Percentiles rank a stretch among this genome's conserved stretches.
Conservation (phyloP, 2,888 invertebrate genomes). For the Cenopis cana region DNA sequence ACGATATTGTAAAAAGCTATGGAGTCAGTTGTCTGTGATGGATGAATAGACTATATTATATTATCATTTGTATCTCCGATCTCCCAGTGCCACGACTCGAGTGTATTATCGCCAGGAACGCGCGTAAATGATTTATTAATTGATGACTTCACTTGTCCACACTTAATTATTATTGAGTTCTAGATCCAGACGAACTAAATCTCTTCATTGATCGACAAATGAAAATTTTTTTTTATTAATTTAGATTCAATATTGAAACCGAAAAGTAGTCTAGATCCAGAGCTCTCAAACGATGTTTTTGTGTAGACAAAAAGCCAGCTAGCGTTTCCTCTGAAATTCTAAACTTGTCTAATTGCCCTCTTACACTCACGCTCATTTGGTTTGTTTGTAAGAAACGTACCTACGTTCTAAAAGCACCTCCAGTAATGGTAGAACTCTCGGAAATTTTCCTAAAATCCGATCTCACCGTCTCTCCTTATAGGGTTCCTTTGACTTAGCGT, state of each 20-base stretch:
- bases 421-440: background rate
- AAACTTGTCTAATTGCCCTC: background rate
- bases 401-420: background rate
- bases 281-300: background rate
- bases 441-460: constrained; percentile 12
- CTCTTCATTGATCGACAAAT: too few relatives aligned
- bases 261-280: too few relatives aligned
- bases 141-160: background rate
- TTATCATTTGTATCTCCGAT: background rate
- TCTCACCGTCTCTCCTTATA: background rate
- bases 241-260: background rate
- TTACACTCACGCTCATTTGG: background rate
- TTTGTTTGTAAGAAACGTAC: background rate
- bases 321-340: background rate
- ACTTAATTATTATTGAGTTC: too few relatives aligned
- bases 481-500: background rate
- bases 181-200: background rate
- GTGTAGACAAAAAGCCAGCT: background rate
- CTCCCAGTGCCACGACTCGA: background rate
- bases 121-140: background rate
- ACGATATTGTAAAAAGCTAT: constrained; percentile 3
- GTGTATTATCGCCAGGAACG: background rate
- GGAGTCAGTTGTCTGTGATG: background rate
- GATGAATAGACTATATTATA: background rate
- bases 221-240: background rate